Conservation (phyloP, 2,113 vertebrate genomes). For the Ciconia boyciana region DNA sequence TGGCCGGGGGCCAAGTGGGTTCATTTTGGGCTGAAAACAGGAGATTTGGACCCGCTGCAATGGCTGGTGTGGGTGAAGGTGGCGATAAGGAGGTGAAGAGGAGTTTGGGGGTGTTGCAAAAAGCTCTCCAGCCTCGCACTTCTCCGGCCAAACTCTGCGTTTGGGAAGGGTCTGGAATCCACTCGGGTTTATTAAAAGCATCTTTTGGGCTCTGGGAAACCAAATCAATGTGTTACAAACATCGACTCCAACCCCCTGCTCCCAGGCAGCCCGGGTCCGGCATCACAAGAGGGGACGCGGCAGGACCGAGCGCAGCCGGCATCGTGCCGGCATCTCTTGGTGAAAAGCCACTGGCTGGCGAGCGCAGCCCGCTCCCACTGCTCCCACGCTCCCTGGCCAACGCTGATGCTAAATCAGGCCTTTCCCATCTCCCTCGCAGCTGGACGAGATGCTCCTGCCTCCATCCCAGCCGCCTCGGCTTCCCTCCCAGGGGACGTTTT, state of each 20-base stretch:
- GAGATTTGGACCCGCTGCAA: neutral
- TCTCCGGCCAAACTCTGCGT: neutral
- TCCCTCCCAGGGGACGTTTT: neutral
- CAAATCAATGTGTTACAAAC: neutral
- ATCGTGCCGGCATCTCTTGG: accelerated
- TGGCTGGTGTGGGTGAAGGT: accelerated
- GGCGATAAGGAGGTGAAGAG: neutral
- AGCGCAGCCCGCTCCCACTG: accelerated
- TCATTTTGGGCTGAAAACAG: neutral
- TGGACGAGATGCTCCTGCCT: neutral
- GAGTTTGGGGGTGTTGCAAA: neutral
- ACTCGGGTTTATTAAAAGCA: neutral
- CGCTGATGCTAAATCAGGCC: neutral
- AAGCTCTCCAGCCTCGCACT: accelerated
- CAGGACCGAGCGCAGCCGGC: neutral
- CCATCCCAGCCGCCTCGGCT: neutral
- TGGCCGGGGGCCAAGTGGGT: accelerated
- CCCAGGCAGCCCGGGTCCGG: neutral
- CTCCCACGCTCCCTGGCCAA: neutral
- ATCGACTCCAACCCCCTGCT: accelerated
- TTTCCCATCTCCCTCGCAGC: neutral
- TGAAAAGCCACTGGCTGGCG: accelerated
- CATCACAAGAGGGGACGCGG: accelerated
- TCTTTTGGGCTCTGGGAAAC: neutral
- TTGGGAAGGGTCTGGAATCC: neutral